Evolutionary conservation across 2,888 invertebrate genomes (phyloP).

Genomic region (Cheilosia urbana): DNA sequence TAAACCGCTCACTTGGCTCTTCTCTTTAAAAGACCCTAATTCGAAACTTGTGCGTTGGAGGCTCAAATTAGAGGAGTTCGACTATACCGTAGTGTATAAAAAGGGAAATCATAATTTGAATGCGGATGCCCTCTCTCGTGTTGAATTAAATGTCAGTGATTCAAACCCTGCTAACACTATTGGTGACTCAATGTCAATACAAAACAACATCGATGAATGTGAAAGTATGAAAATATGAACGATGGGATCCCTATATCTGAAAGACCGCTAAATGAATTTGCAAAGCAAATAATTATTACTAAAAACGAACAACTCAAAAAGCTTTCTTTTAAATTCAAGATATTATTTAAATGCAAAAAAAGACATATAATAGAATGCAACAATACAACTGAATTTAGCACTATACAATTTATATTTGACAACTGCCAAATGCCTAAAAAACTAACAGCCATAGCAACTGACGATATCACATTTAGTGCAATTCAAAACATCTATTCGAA

Average conservation of each 20-base stretch:
- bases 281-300: conserved; percentile 5
- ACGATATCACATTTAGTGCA: conserved; percentile 11
- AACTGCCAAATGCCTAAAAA: conserved; percentile 1
- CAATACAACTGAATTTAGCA: background rate
- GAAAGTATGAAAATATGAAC: conserved; percentile 25
- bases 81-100: too few relatives aligned
- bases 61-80: too few relatives aligned
- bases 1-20: too few relatives aligned
- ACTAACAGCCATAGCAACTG: conserved; percentile 18
- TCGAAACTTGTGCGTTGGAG: too few relatives aligned
- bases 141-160: conserved; percentile 1
- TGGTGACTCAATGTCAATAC: conserved; percentile 1
- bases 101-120: conserved; percentile 15
- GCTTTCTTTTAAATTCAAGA: background rate
- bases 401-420: conserved; percentile 12
- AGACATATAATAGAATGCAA: background rate
- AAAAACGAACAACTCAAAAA: background rate
- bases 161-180: background rate
- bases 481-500: conserved; percentile 3
- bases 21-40: too few relatives aligned
- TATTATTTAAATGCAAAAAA: conserved; percentile 26
- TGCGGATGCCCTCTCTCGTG: conserved; percentile 70
- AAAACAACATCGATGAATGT: conserved; percentile 11
- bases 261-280: conserved; percentile 33
- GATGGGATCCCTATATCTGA: conserved; percentile 39